Percentiles rank a stretch among this genome's conserved stretches.
These are phyloP conservation scores for Drosophila tsacasi DNA, from an alignment of 1,140 invertebrate species.

Conservation along the genomic window DNA sequence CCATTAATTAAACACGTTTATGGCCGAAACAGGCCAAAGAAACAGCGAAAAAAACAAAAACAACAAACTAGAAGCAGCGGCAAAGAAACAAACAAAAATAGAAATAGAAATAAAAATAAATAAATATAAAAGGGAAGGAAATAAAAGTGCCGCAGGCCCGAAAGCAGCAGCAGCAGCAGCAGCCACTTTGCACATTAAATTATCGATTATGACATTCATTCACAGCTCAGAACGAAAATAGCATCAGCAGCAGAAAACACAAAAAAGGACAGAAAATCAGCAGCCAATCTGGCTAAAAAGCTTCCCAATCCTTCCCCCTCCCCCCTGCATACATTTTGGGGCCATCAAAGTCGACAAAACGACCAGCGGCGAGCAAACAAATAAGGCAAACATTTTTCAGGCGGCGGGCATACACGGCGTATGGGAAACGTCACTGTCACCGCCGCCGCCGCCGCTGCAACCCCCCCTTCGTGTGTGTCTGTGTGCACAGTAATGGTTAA, in stretches of 20 bases:
- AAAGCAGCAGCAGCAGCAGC: slow-evolving; percentile 11
- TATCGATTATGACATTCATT: slow-evolving; percentile 83
- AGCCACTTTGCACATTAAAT: slow-evolving; percentile 79
- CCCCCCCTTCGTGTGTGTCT: background rate
- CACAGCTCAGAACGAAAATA: slow-evolving; percentile 74
- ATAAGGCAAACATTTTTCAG: slow-evolving; percentile 51
- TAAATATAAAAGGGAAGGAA: slow-evolving; percentile 1
- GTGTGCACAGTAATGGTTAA: slow-evolving; percentile 9
- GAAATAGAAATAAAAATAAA: background rate
- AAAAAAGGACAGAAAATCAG: slow-evolving; percentile 27
- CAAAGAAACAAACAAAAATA: slow-evolving; percentile 9
- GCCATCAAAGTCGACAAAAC: slow-evolving; percentile 66
- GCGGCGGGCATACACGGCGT: slow-evolving; percentile 39
- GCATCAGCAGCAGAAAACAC: slow-evolving; percentile 48
- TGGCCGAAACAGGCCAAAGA: slow-evolving; percentile 36
- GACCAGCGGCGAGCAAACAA: slow-evolving; percentile 55
- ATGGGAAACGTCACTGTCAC: slow-evolving; percentile 34
- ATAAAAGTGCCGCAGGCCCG: slow-evolving; percentile 24
- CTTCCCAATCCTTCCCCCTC: slow-evolving; percentile 1
- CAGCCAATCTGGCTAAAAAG: slow-evolving; percentile 51
- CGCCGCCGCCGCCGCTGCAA: slow-evolving; percentile 2
- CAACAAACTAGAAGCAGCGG: background rate
- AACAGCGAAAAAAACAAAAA: slow-evolving; percentile 16
- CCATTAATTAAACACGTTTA: slow-evolving; percentile 83
- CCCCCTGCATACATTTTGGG: slow-evolving; percentile 34